Conservation (phyloP, 2,113 vertebrate species). For the Cynopterus brachyotis region DNA sequence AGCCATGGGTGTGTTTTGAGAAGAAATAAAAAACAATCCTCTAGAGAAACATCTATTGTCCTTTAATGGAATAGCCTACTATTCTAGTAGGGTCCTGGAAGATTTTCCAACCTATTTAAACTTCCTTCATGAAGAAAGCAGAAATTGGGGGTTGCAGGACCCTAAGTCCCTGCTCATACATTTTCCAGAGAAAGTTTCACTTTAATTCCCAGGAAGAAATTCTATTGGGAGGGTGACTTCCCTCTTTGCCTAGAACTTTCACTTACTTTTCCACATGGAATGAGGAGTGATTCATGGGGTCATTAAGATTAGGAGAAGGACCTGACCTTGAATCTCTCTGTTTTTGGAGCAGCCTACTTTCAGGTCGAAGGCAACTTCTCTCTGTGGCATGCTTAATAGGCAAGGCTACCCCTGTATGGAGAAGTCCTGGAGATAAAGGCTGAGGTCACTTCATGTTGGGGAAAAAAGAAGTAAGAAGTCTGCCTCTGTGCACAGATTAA, state of each 20-base stretch:
- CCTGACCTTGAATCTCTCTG: not conserved
- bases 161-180: too few species aligned
- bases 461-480: not conserved
- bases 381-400: not conserved
- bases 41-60: not conserved
- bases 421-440: not conserved
- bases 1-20: not conserved
- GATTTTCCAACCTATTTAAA: not conserved
- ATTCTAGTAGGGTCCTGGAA: not conserved
- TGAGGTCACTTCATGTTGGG: not conserved
- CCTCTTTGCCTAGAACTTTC: not conserved
- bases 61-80: not conserved
- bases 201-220: not conserved
- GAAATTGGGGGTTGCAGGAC: not conserved
- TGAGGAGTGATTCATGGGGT: not conserved
- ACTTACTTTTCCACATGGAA: not conserved
- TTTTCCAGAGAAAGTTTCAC: not conserved
- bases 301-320: not conserved
- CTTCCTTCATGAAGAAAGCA: not conserved
- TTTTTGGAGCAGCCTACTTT: not conserved
- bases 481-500: not conserved
- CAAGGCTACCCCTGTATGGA: not conserved
- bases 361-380: not conserved
- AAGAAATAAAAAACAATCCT: not conserved
- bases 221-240: not conserved